These are phyloP conservation scores for Uloborus plumipes DNA, from an alignment of 2,888 invertebrate species.

Conservation along the genomic window DNA sequence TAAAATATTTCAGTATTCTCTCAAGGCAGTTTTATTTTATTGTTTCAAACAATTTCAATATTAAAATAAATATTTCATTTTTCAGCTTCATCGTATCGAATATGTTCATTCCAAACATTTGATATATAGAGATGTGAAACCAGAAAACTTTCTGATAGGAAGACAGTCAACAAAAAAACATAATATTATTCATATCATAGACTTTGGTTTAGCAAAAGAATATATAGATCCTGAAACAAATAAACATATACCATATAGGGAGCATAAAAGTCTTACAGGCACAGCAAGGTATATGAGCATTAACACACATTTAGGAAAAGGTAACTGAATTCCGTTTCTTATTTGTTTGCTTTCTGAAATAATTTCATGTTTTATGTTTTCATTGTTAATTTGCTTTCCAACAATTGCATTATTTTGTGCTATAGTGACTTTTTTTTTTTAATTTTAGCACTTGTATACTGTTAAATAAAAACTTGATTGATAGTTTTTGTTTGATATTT, in stretches of 20 bases:
- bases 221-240: constrained; percentile 99
- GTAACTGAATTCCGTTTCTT: constrained; percentile 31
- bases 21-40: too few relatives aligned
- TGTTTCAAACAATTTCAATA: too few relatives aligned
- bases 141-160: constrained; percentile 99
- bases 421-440: too few relatives aligned
- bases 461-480: too few relatives aligned
- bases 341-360: background rate
- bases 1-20: too few relatives aligned
- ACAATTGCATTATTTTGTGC: too few relatives aligned
- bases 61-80: constrained; percentile 65
- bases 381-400: too few relatives aligned
- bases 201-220: constrained; percentile 99
- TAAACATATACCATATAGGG: constrained; percentile 99
- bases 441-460: too few relatives aligned
- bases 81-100: constrained; percentile 97
- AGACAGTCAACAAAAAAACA: constrained; percentile 96
- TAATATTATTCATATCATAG: constrained; percentile 99
- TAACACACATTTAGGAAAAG: constrained; percentile 96
- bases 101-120: constrained; percentile 99
- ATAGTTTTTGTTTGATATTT: too few relatives aligned
- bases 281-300: constrained; percentile 99
- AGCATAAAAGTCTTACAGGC: constrained; percentile 99
- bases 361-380: background rate
- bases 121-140: constrained; percentile 99